phyloP scores from a whole-genome alignment of 2,113 vertebrate species.

The Sarotherodon lohbergeri region DNA sequence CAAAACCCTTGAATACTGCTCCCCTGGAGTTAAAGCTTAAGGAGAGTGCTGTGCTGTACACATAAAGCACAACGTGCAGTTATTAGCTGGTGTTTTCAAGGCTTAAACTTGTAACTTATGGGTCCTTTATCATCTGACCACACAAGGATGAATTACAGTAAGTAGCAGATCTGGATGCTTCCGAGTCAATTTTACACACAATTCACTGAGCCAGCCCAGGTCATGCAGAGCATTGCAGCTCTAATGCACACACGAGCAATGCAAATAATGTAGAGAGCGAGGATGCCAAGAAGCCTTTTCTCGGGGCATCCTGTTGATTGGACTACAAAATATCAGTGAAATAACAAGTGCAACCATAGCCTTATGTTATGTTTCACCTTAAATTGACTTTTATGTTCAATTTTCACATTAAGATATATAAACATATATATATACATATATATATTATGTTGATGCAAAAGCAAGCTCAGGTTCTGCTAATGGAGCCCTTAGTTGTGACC shows the following conservation, averaged over 20 bases:
- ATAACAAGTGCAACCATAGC: slow-evolving; percentile 12
- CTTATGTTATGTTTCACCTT: slow-evolving; percentile 8
- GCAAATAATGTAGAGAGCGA: not conserved
- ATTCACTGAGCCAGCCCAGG: slow-evolving; percentile 29
- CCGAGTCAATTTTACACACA: slow-evolving; percentile 28
- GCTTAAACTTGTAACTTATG: slow-evolving; percentile 3
- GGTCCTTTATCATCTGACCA: slow-evolving; percentile 11
- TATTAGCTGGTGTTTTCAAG: not conserved
- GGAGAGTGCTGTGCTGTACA: slow-evolving; percentile 11
- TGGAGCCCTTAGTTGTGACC: not conserved
- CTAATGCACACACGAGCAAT: not conserved
- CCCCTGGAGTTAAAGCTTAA: not conserved
- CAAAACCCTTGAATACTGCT: not conserved
- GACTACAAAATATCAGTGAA: not conserved
- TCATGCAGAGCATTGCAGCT: not conserved
- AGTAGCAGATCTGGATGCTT: slow-evolving; percentile 59
- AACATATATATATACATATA: not conserved
- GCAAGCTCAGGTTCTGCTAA: slow-evolving; percentile 35
- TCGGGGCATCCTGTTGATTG: not conserved
- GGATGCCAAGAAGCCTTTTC: not conserved
- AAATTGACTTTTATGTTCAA: not conserved
- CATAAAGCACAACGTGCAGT: not conserved
- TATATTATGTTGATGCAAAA: not conserved
- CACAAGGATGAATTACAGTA: not conserved
- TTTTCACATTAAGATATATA: slow-evolving; percentile 1